Base-by-base conservation (phyloP, 2,888 invertebrate species). In the Barypeithes pellucidus region DNA sequence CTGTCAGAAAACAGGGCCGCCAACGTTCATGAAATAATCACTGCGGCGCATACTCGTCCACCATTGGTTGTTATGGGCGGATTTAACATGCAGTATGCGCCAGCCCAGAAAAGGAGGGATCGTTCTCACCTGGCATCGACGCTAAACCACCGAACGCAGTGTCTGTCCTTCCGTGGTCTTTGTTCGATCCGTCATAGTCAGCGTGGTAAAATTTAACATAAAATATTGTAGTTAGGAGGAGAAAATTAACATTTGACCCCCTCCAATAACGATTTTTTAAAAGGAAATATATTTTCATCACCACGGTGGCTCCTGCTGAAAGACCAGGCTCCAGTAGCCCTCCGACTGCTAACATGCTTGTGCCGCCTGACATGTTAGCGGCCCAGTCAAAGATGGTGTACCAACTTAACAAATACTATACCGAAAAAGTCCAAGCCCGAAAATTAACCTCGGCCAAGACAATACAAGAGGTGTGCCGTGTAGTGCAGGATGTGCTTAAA, bases 311-410 rank as follows among this genome's bases (percentile, higher is more conserved):
- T 80, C 82, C 82, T 76, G 80, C 79, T 78, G 80, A 79, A 78
- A 79, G 77, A 72, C 73, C 77, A 62, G 81, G 81, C 81, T 81
- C 80, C 78, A 80, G 79, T 78, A 81, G 81, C 81, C 81, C 78
- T 67, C 79, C 79, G 76, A 59, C 69, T 72, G 81, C 82, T 86
- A 91, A 88, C 86, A 95, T 95, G 95, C 90, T 95, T 87, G 95
- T 95, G 84, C 95, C 95, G 82, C 93, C 95, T 83, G 95, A 95
- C 88, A 95, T 96, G 95, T 91, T 97, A 90, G 94, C 95, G 83
- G 95, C 96, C 79, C 97, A 97, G 88, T 95, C 95, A 82, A 96
- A 96, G 86, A 94, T 97, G 89, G 92, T 96, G 84, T 97, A 96
- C 87, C 97, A 98, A 87, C 75, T 95, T 80, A 93, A 93, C 87